Evolutionary conservation across 2,797 vertebrate genomes (phyloP).

Genomic region (Argentina silus): DNA sequence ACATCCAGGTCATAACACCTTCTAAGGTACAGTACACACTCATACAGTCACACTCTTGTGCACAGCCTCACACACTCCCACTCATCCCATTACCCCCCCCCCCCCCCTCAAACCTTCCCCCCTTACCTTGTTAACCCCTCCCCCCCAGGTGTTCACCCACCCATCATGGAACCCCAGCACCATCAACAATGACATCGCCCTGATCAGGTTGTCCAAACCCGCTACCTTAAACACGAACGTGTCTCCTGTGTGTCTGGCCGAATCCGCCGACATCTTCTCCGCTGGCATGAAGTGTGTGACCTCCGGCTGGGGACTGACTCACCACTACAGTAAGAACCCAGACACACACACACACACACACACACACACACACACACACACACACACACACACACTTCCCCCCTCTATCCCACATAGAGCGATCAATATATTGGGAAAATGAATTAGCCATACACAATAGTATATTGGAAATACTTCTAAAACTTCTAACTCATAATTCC

Average conservation of each 20-base stretch:
- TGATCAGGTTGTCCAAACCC: conserved; percentile 80
- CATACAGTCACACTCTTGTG: no score
- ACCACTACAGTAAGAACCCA: conserved; percentile 11
- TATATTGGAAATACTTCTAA: no score
- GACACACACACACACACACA: no score
- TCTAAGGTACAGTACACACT: conserved; percentile 62
- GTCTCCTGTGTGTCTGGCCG: conserved; percentile 68
- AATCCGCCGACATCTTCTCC: conserved; percentile 30
- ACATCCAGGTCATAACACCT: conserved; percentile 75
- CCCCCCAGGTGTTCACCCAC: conserved; percentile 81
- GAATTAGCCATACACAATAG: no score
- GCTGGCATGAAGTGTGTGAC: conserved; percentile 54
- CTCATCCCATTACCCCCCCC: no score
- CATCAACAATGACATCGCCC: conserved; percentile 78
- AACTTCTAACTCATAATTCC: no score
- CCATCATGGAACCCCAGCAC: conserved; percentile 74
- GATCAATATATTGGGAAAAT: no score
- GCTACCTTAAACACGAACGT: conserved; percentile 55
- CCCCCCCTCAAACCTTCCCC: neutral
- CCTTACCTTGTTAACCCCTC: neutral
- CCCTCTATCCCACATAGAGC: no score
- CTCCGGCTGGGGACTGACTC: conserved; percentile 58
- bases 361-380: no score
- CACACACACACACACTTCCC: no score
- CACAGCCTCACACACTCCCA: no score